Percentiles rank a stretch among this genome's conserved stretches.
These are phyloP conservation scores for Lithophane leautieri DNA, from an alignment of 2,888 invertebrate species.

Conservation along the genomic window DNA sequence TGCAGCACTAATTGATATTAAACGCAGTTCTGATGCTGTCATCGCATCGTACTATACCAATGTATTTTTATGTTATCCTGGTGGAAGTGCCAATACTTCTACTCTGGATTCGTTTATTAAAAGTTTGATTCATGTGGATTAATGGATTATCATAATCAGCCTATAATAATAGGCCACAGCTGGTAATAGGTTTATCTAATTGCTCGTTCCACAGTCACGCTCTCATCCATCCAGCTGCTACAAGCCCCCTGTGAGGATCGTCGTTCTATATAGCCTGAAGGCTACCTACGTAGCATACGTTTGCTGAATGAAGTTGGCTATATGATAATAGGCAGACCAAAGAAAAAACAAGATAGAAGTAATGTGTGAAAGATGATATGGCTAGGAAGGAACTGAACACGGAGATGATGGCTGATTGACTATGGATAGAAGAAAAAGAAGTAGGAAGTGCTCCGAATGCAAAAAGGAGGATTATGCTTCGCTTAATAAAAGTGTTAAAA, in stretches of 20 bases:
- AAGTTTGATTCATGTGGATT: neutral
- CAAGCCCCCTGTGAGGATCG: no score
- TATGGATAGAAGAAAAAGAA: neutral
- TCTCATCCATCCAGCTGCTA: neutral
- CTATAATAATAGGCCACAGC: no score
- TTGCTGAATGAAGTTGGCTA: neutral
- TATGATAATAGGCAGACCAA: neutral
- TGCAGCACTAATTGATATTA: slow-evolving; percentile 69
- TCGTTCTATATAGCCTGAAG: neutral
- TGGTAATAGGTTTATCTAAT: neutral
- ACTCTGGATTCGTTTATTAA: neutral
- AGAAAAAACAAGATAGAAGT: neutral
- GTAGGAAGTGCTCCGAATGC: neutral
- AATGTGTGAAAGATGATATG: neutral
- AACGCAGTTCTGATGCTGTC: slow-evolving; percentile 59
- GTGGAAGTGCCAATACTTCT: slow-evolving; percentile 17
- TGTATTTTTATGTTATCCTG: slow-evolving; percentile 28
- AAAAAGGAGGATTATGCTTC: neutral
- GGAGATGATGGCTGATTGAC: neutral
- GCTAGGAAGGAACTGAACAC: neutral
- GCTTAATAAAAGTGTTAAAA: neutral
- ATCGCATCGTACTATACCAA: slow-evolving; percentile 47
- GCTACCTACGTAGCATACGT: neutral
- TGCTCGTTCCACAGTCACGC: no score
- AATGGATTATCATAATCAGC: neutral